Evolutionary conservation across 92 coral and sea anemone species (phyloP).

Genomic region (Chrysogorgia sp.): DNA sequence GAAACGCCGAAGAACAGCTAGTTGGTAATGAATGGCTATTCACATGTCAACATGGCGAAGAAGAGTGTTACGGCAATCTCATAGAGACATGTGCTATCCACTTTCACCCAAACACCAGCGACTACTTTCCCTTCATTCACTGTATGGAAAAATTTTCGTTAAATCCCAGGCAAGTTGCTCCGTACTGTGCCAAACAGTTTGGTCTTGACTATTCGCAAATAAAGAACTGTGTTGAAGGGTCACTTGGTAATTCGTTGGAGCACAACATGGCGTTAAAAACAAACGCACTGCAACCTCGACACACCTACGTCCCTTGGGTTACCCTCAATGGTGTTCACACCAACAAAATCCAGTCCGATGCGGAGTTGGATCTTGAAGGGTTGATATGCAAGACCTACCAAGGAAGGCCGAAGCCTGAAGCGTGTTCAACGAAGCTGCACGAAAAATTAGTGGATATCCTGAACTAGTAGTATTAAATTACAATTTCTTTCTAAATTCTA

Average conservation of each 20-base stretch:
- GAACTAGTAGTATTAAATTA: background rate
- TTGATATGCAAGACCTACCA: slow-evolving; percentile 67
- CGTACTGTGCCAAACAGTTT: slow-evolving; percentile 63
- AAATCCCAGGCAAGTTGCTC: slow-evolving; percentile 39
- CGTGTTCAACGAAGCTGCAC: slow-evolving; percentile 35
- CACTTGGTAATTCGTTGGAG: slow-evolving; percentile 67
- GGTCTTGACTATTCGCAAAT: slow-evolving; percentile 66
- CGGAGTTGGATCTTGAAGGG: slow-evolving; percentile 49
- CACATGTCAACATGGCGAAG: slow-evolving; percentile 75
- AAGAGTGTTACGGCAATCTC: slow-evolving; percentile 70
- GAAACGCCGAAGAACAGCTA: slow-evolving; percentile 64
- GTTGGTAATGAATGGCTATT: slow-evolving; percentile 59
- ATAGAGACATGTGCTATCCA: slow-evolving; percentile 73
- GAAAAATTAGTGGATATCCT: background rate
- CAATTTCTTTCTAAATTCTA: too few species aligned
- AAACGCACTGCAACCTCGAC: slow-evolving; percentile 65
- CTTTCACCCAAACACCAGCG: slow-evolving; percentile 48
- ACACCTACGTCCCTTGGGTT: slow-evolving; percentile 77
- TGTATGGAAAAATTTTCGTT: slow-evolving; percentile 57
- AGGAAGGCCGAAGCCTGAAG: slow-evolving; percentile 64
- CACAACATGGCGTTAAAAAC: slow-evolving; percentile 75
- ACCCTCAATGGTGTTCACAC: slow-evolving; percentile 77
- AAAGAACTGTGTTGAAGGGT: slow-evolving; percentile 56
- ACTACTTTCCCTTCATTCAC: slow-evolving; percentile 63
- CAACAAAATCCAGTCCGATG: slow-evolving; percentile 59